These are phyloP conservation scores for Hydropsyche betteni DNA, from an alignment of 2,888 invertebrate species.

Conservation along the genomic window DNA sequence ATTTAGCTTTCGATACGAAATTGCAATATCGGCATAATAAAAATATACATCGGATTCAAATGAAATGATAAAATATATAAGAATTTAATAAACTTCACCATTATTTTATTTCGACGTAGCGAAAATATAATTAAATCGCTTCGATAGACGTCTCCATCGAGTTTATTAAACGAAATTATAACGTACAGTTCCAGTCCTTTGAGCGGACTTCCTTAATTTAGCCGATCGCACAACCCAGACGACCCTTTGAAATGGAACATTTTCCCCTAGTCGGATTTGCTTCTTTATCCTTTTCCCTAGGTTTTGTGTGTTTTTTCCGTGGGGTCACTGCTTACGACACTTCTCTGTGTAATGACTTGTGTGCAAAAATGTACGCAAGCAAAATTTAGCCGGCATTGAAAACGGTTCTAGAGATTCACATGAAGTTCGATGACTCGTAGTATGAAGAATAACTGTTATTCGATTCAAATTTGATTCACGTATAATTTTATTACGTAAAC, in stretches of 20 bases:
- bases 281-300: conserved; percentile 14
- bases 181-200: neutral
- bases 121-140: no score
- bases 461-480: no score
- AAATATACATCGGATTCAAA: no score
- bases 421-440: neutral
- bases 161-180: no score
- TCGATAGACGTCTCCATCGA: no score
- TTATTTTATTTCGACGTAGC: no score
- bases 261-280: conserved; percentile 6
- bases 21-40: no score
- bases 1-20: no score
- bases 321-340: neutral
- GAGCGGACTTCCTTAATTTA: conserved; percentile 16
- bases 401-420: neutral
- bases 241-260: conserved; percentile 15
- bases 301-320: neutral
- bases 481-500: no score
- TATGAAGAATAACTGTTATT: no score
- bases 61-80: no score
- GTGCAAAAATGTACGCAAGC: neutral
- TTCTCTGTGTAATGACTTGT: neutral
- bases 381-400: neutral
- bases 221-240: conserved; percentile 4
- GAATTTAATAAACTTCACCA: no score